Evolutionary conservation across 2,888 invertebrate species (phyloP).

Genomic region (Caenorhabditis sinica): DNA sequence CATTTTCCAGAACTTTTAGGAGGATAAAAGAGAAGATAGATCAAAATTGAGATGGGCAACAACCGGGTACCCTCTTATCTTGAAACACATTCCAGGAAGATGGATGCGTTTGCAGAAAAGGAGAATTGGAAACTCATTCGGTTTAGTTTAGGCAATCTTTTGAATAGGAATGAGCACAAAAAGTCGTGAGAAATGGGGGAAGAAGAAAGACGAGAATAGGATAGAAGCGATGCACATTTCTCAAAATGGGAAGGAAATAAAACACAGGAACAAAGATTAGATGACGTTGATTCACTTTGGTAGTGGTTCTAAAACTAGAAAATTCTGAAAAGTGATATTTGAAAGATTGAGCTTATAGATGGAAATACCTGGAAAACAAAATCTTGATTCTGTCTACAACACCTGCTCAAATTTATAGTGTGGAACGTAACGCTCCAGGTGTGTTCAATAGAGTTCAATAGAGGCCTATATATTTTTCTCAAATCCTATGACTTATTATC

Average conservation of each 20-base stretch:
- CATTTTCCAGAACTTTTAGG: no score
- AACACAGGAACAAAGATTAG: constrained; percentile 5
- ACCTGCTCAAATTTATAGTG: background rate
- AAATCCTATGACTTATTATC: background rate
- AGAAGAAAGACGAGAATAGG: constrained; percentile 14
- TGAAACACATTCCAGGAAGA: constrained; percentile 56
- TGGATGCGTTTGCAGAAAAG: constrained; percentile 37
- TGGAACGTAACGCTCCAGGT: background rate
- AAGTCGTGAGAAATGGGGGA: constrained; percentile 59
- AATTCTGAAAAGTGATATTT: no score
- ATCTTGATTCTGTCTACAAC: no score
- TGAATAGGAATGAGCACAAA: constrained; percentile 52
- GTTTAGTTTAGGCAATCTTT: constrained; percentile 50
- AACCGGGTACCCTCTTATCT: constrained; percentile 28
- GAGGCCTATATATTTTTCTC: no score
- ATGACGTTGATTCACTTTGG: no score
- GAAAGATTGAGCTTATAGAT: no score
- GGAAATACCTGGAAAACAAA: no score
- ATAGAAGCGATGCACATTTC: constrained; percentile 20
- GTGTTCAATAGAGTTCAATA: background rate
- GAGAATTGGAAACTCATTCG: constrained; percentile 48
- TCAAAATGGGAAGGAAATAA: constrained; percentile 1
- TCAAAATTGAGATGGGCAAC: background rate
- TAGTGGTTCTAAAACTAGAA: no score
- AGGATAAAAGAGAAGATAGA: background rate